These are phyloP conservation scores for Andricus grossulariae DNA, from an alignment of 1,140 invertebrate genomes.

Conservation along the genomic window DNA sequence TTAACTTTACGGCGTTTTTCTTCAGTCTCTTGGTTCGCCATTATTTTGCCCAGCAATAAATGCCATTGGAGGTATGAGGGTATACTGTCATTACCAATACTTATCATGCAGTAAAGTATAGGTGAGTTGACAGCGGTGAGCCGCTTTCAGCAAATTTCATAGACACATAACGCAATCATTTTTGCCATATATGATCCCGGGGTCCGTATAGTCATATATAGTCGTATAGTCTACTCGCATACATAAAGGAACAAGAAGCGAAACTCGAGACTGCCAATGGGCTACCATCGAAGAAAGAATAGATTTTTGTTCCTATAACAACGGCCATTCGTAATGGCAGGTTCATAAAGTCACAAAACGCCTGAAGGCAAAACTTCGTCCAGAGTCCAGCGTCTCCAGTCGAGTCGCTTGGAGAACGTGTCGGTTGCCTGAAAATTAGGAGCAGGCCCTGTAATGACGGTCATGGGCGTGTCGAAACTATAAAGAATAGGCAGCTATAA, in stretches of 20 bases:
- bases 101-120: conserved; percentile 4
- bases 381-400: conserved; percentile 33
- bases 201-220: not conserved
- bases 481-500: conserved; percentile 64
- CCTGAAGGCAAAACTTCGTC: conserved; percentile 44
- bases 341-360: conserved; percentile 55
- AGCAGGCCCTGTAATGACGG: conserved; percentile 59
- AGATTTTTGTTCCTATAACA: conserved; percentile 42
- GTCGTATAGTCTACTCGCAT: too few relatives aligned
- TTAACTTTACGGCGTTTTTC: not conserved
- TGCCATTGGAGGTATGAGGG: conserved; percentile 1
- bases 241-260: too few relatives aligned
- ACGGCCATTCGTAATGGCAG: conserved; percentile 53
- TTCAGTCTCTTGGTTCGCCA: not conserved
- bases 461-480: conserved; percentile 59
- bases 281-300: not conserved
- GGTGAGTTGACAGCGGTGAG: conserved; percentile 3
- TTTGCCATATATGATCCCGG: not conserved
- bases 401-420: conserved; percentile 45
- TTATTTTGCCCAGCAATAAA: conserved; percentile 16
- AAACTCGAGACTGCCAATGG: not conserved
- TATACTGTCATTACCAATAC: conserved; percentile 13
- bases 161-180: conserved; percentile 16
- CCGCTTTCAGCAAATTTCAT: not conserved
- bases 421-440: conserved; percentile 61